A percentile compares a stretch with the other conserved stretches of the same genome.
These are phyloP conservation scores for Hycleus cichorii DNA, from an alignment of 1,140 invertebrate genomes.

Conservation along the genomic window DNA sequence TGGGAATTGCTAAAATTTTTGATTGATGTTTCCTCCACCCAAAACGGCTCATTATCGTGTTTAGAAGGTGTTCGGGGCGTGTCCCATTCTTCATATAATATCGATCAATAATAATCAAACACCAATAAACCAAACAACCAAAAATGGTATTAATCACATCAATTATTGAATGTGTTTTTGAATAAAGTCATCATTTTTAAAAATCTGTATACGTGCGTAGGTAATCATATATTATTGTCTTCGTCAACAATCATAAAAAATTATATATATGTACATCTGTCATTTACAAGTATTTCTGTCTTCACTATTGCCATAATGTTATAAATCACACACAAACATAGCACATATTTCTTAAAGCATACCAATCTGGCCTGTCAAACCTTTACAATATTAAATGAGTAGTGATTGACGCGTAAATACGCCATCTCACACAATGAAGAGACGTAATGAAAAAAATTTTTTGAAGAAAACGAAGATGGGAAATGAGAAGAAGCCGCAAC, in stretches of 20 bases:
- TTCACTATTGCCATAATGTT: constrained; percentile 29
- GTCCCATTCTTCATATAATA: background rate
- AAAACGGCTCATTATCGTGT: too few relatives aligned
- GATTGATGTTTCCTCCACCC: background rate
- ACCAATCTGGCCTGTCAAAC: constrained; percentile 28
- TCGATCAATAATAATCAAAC: constrained; percentile 24
- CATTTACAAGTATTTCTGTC: constrained; percentile 35
- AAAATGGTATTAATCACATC: constrained; percentile 26
- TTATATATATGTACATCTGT: constrained; percentile 15
- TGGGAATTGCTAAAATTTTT: too few relatives aligned
- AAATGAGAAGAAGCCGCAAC: background rate
- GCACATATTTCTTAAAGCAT: constrained; percentile 1
- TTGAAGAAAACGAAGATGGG: too few relatives aligned
- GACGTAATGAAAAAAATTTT: too few relatives aligned
- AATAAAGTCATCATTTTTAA: too few relatives aligned
- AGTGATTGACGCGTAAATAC: constrained; percentile 39
- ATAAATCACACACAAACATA: constrained; percentile 29
- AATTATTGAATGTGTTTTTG: constrained; percentile 4
- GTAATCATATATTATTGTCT: too few relatives aligned
- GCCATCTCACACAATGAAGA: constrained; percentile 16
- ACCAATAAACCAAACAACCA: constrained; percentile 19
- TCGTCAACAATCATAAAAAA: too few relatives aligned
- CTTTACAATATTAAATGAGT: constrained; percentile 33
- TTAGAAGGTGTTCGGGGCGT: too few relatives aligned
- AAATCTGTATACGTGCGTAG: too few relatives aligned